phyloP scores from a whole-genome alignment of 2,888 invertebrate species.

The Ariolimax columbianus region DNA sequence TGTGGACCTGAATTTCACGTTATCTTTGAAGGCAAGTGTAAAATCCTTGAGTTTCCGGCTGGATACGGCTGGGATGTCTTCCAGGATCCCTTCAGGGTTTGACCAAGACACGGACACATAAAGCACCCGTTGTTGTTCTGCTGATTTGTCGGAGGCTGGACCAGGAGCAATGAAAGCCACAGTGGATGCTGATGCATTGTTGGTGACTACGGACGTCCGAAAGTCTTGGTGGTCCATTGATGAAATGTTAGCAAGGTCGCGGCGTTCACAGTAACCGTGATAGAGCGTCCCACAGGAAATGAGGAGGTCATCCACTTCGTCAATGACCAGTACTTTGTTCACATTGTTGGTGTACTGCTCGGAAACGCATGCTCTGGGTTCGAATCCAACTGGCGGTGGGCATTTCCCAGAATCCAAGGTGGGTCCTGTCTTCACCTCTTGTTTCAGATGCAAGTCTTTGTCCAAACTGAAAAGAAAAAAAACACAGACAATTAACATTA shows the following conservation, averaged over 20 bases:
- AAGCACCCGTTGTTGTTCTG: conserved; percentile 82
- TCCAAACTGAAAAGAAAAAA: conserved; percentile 84
- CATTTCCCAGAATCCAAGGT: conserved; percentile 92
- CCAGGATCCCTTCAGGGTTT: conserved; percentile 55
- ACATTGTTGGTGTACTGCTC: conserved; percentile 39
- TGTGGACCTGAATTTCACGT: conserved; percentile 57
- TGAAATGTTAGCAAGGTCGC: conserved; percentile 92
- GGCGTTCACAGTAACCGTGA: conserved; percentile 93
- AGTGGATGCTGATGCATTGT: conserved; percentile 95
- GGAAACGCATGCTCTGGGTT: conserved; percentile 33
- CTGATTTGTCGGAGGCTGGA: conserved; percentile 82
- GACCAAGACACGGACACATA: conserved; percentile 92
- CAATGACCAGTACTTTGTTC: conserved; percentile 88
- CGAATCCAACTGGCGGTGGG: conserved; percentile 64
- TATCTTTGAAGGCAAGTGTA: conserved; percentile 89
- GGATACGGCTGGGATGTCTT: conserved; percentile 50
- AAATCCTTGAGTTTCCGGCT: conserved; percentile 90
- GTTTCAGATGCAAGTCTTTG: conserved; percentile 89
- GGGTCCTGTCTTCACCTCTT: conserved; percentile 81
- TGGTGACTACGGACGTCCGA: conserved; percentile 89
- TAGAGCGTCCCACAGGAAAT: conserved; percentile 94
- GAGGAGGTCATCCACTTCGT: conserved; percentile 91
- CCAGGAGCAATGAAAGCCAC: conserved; percentile 98
- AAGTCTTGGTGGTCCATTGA: conserved; percentile 78
- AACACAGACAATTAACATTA: neutral